These are phyloP conservation scores for Helicoverpa zea DNA, from an alignment of 1,140 invertebrate genomes.

Conservation along the genomic window DNA sequence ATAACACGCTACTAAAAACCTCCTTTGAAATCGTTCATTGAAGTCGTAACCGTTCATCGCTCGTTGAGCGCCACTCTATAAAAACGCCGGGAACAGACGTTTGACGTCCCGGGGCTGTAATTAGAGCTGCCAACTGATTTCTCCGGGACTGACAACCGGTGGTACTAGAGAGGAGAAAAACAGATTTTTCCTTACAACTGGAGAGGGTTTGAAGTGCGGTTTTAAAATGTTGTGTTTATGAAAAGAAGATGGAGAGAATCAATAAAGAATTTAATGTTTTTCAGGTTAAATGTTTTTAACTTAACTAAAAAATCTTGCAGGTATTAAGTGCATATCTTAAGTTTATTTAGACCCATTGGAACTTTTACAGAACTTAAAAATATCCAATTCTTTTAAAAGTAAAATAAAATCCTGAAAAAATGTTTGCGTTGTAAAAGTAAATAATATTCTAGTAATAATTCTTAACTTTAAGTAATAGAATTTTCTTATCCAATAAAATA, in stretches of 20 bases:
- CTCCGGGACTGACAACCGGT: slow-evolving; percentile 18
- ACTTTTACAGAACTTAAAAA: too few relatives aligned
- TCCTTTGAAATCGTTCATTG: slow-evolving; percentile 1
- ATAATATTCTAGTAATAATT: too few relatives aligned
- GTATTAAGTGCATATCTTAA: too few relatives aligned
- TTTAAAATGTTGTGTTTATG: neutral
- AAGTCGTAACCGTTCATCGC: neutral
- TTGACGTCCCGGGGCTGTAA: slow-evolving; percentile 26
- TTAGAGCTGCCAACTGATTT: slow-evolving; percentile 36
- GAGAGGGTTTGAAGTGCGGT: slow-evolving; percentile 3
- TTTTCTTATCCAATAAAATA: too few relatives aligned
- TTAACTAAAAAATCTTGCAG: too few relatives aligned
- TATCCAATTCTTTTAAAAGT: too few relatives aligned
- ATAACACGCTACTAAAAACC: neutral
- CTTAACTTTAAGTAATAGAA: too few relatives aligned
- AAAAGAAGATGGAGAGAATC: neutral
- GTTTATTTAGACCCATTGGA: too few relatives aligned
- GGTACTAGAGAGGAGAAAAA: neutral
- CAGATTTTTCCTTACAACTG: neutral
- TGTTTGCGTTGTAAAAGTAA: too few relatives aligned
- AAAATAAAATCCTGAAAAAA: too few relatives aligned
- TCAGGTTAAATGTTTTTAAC: too few relatives aligned
- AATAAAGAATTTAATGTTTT: too few relatives aligned
- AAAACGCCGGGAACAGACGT: slow-evolving; percentile 25
- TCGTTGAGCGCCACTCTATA: neutral